phyloP scores from a whole-genome alignment of 2,888 invertebrate species.

The Dioctria rufipes region DNA sequence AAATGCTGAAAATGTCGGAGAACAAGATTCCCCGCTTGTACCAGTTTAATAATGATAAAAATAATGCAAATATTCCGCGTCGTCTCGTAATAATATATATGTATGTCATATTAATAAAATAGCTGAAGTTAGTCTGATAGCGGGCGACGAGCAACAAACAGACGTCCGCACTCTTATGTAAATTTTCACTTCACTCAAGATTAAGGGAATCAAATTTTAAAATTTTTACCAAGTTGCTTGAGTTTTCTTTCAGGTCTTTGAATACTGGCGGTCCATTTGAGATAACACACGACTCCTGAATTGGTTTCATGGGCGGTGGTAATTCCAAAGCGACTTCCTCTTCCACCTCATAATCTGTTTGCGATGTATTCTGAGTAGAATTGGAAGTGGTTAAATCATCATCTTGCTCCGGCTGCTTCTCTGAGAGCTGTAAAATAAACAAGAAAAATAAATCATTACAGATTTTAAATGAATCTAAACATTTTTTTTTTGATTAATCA shows the following conservation, averaged over 20 bases:
- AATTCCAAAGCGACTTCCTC: constrained; percentile 87
- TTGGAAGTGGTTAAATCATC: constrained; percentile 62
- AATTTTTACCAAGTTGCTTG: constrained; percentile 74
- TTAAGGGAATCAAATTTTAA: constrained; percentile 61
- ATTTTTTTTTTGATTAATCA: constrained; percentile 3
- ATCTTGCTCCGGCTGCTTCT: constrained; percentile 71
- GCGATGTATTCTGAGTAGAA: constrained; percentile 63
- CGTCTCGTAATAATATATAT: too few species aligned
- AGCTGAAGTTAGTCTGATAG: too few species aligned
- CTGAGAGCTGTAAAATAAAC: constrained; percentile 61
- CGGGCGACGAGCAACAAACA: too few species aligned
- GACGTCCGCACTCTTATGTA: background rate
- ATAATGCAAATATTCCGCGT: constrained; percentile 27
- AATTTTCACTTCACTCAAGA: background rate
- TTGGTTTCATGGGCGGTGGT: constrained; percentile 97
- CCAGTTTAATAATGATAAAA: constrained; percentile 24
- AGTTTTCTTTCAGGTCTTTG: constrained; percentile 74
- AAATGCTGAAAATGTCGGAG: background rate
- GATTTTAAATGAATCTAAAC: constrained; percentile 15
- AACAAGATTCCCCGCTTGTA: background rate
- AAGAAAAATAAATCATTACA: constrained; percentile 54
- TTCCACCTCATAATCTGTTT: constrained; percentile 74
- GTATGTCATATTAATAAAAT: too few species aligned
- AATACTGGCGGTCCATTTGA: constrained; percentile 70
- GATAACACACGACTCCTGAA: constrained; percentile 77